phyloP scores from a whole-genome alignment of 64 coral and sea anemone genomes.

The Acropora yongei region DNA sequence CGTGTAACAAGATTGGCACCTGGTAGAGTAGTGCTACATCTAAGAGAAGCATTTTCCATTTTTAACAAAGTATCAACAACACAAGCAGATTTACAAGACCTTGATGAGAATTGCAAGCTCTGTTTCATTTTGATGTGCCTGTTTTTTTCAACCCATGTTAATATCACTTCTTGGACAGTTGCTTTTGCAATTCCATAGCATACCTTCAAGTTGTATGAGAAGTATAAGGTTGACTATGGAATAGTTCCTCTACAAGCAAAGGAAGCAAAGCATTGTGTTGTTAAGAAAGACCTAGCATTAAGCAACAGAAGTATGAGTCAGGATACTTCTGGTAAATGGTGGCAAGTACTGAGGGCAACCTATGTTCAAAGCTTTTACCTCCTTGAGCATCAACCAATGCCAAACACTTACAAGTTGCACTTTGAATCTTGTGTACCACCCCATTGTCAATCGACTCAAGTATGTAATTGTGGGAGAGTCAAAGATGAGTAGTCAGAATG shows the following conservation, averaged over 20 bases:
- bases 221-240: slow-evolving; percentile 41
- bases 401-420: slow-evolving; percentile 45
- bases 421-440: slow-evolving; percentile 64
- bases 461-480: too few species aligned
- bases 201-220: slow-evolving; percentile 15
- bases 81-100: slow-evolving; percentile 37
- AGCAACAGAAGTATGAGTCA: background rate
- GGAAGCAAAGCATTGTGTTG: background rate
- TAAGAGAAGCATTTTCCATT: slow-evolving; percentile 39
- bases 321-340: slow-evolving; percentile 18
- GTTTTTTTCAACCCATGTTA: slow-evolving; percentile 56
- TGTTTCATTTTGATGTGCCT: slow-evolving; percentile 60
- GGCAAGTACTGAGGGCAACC: slow-evolving; percentile 69
- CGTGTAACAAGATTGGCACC: slow-evolving; percentile 21
- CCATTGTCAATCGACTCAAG: slow-evolving; percentile 15
- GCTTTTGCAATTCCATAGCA: slow-evolving; percentile 67
- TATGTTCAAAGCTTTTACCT: slow-evolving; percentile 59
- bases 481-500: too few species aligned
- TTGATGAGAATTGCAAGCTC: slow-evolving; percentile 54
- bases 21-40: slow-evolving; percentile 26
- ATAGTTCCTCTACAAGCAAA: slow-evolving; percentile 39
- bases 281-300: background rate
- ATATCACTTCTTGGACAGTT: slow-evolving; percentile 68
- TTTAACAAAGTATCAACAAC: slow-evolving; percentile 51
- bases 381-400: slow-evolving; percentile 63